phyloP scores from a whole-genome alignment of 2,113 vertebrate genomes.

The Plestiodon gilberti region DNA sequence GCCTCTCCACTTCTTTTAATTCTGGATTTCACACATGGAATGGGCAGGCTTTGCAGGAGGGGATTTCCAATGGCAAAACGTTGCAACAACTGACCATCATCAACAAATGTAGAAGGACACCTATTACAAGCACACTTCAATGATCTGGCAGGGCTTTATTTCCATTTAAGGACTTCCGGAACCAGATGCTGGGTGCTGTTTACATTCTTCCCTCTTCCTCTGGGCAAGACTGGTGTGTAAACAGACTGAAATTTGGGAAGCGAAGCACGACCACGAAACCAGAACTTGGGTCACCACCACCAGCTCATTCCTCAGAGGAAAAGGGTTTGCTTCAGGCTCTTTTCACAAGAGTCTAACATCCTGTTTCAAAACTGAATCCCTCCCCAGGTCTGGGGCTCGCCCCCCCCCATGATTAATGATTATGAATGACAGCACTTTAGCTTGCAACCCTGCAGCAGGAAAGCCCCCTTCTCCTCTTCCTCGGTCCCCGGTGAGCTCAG shows the following conservation, averaged over 20 bases:
- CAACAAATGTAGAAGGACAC: fast-evolving
- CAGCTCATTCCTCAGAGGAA: neutral
- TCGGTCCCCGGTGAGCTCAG: neutral
- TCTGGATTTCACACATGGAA: neutral
- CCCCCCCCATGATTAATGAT: neutral
- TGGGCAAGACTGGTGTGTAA: neutral
- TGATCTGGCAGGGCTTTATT: neutral
- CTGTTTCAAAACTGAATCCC: no score
- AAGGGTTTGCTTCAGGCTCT: fast-evolving
- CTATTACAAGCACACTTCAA: no score
- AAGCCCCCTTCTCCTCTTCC: neutral
- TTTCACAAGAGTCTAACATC: neutral
- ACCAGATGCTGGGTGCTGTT: neutral
- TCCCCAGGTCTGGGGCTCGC: no score
- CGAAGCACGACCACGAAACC: neutral
- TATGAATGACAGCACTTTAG: neutral
- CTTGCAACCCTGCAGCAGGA: neutral
- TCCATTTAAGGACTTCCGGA: neutral
- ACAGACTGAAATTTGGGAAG: neutral
- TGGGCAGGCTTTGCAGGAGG: neutral
- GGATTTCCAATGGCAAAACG: neutral
- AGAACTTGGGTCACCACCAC: neutral
- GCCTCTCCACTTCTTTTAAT: neutral
- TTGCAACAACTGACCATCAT: neutral
- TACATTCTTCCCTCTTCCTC: neutral